Evolutionary conservation across 1,140 invertebrate species (phyloP), one percentile per base, ranked within the genome.

Genomic region (Liolophura sinensis): DNA sequence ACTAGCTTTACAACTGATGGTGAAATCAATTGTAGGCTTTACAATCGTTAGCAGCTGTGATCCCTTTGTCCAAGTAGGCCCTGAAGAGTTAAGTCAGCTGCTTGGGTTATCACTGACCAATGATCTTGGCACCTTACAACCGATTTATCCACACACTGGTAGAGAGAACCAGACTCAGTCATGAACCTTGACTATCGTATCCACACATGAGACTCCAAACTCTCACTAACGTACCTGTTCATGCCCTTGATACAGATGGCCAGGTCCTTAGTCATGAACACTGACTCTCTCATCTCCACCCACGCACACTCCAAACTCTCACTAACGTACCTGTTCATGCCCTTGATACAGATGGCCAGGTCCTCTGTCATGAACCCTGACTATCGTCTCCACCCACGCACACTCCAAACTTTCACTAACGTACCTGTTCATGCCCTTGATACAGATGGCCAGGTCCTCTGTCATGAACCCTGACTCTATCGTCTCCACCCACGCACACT

Each of bases 181-280:
- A n/a, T n/a, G n/a, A n/a, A n/a, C n/a, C n/a, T n/a, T n/a, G n/a
- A n/a, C n/a, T n/a, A n/a, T n/a, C n/a, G n/a, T n/a, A n/a, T n/a
- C n/a, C n/a, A n/a, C n/a, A n/a, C n/a, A n/a, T n/a, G n/a, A n/a
- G n/a, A n/a, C n/a, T n/a, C n/a, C n/a, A n/a, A n/a, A n/a, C n/a
- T n/a, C n/a, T n/a, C n/a, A n/a, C n/a, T n/a, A n/a, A 73, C 74
- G 67, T 70, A 82, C 80, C 65, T 69, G 20, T 69, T 76, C 70
- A 80, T 77, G 60, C 96, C 95, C 84, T 99, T 97, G 70, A 98
- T 95, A 82, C 97, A 99, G 83, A 98, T 96, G 48, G 97, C 97
- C 75, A 99, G 88, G 89, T 99, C 97, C 84, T 99, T 99, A n/a
- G 97, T 99, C 95, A 99, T 98, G 59, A 88, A 86, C 20, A 96